Evolutionary conservation across 2,113 vertebrate genomes (phyloP).

Genomic region (Tor tambroides): DNA sequence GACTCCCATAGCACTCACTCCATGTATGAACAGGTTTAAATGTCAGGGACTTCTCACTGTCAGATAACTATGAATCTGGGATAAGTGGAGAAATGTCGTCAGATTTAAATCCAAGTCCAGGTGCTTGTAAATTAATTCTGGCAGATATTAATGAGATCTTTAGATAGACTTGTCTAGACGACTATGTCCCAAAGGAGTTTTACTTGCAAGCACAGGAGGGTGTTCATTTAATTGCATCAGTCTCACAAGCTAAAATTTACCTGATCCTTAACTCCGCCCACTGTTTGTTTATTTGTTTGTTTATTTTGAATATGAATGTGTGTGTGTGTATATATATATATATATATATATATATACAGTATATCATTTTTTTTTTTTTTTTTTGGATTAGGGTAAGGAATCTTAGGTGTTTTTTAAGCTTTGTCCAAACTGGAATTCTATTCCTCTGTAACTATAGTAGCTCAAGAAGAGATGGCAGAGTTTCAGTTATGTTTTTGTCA

Average conservation of each 20-base stretch:
- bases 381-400: neutral
- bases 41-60: neutral
- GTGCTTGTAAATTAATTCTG: neutral
- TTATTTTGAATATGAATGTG: too few relatives aligned
- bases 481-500: neutral
- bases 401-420: neutral
- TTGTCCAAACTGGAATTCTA: neutral
- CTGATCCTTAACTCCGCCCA: neutral
- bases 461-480: neutral
- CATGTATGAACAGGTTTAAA: constrained; percentile 25
- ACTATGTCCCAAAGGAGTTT: neutral
- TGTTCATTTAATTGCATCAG: neutral
- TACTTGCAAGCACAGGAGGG: neutral
- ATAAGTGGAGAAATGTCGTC: neutral
- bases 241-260: neutral
- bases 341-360: too few relatives aligned
- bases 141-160: constrained; percentile 1
- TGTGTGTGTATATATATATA: too few relatives aligned
- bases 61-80: neutral
- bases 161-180: neutral
- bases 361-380: too few relatives aligned
- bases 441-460: neutral
- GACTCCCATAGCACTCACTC: neutral
- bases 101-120: constrained; percentile 23
- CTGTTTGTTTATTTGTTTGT: neutral